A percentile compares a stretch with the other conserved stretches of the same genome.
phyloP scores from a whole-genome alignment of 2,888 invertebrate species.

The Oxytorus armatus region DNA sequence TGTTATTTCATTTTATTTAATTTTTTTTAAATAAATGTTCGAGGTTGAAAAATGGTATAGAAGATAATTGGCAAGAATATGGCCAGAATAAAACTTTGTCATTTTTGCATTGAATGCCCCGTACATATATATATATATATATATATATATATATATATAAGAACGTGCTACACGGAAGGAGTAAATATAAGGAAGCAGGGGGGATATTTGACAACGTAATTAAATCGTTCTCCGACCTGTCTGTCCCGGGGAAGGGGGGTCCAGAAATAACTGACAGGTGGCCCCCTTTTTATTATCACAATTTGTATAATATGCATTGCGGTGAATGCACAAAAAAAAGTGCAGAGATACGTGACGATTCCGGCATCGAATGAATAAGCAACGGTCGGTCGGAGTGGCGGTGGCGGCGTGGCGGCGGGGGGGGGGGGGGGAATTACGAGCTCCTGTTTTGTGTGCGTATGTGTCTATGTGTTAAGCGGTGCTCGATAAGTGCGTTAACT shows the following conservation, averaged over 20 bases:
- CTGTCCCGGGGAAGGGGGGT: not conserved
- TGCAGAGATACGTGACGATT: constrained; percentile 28
- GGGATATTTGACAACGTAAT: constrained; percentile 50
- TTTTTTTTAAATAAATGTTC: no score
- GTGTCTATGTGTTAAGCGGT: no score
- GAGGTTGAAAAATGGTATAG: not conserved
- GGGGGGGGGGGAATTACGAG: constrained; percentile 17
- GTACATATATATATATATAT: no score
- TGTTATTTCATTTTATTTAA: no score
- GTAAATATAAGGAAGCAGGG: not conserved
- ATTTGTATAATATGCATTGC: constrained; percentile 41
- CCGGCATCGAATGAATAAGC: constrained; percentile 38
- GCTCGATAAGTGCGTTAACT: constrained; percentile 64
- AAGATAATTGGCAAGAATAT: no score
- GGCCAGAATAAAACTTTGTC: no score
- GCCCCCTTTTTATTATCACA: constrained; percentile 45
- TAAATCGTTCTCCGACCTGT: constrained; percentile 46
- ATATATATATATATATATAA: no score
- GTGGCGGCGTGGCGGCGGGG: no score
- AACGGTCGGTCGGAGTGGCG: no score
- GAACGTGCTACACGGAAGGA: constrained; percentile 14
- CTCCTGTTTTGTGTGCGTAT: no score
- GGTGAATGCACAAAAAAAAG: constrained; percentile 9
- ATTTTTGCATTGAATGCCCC: no score
- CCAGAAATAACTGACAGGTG: constrained; percentile 49